phyloP scores from a whole-genome alignment of 2,113 vertebrate species.

The Peromyscus leucopus region DNA sequence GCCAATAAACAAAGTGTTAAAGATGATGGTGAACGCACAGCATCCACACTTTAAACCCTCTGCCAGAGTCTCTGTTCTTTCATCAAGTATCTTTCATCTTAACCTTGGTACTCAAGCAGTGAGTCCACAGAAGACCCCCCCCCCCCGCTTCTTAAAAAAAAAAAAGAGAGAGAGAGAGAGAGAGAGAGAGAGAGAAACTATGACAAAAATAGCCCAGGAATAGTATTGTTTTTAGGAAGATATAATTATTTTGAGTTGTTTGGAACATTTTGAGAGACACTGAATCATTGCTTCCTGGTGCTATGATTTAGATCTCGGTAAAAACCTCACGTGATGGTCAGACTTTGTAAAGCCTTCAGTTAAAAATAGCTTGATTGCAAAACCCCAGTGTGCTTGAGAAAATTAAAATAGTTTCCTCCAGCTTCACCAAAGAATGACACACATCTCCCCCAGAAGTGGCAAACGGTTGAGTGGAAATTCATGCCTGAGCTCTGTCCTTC shows the following conservation, averaged over 20 bases:
- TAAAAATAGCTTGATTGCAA: slow-evolving; percentile 81
- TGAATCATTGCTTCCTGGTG: slow-evolving; percentile 68
- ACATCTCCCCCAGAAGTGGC: slow-evolving; percentile 53
- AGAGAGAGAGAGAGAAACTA: neutral
- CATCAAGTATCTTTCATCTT: slow-evolving; percentile 1
- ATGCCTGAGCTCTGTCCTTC: slow-evolving; percentile 64
- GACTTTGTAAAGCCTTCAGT: slow-evolving; percentile 61
- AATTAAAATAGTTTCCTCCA: slow-evolving; percentile 80
- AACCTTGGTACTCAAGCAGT: neutral
- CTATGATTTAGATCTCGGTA: slow-evolving; percentile 56
- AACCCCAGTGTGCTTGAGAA: slow-evolving; percentile 57
- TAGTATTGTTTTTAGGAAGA: slow-evolving; percentile 58
- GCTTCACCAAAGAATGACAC: slow-evolving; percentile 56
- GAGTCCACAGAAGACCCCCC: neutral
- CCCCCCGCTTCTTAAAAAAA: neutral
- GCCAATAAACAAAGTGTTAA: slow-evolving; percentile 9
- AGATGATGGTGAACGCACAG: neutral
- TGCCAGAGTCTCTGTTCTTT: neutral
- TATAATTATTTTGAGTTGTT: slow-evolving; percentile 52
- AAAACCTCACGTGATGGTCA: slow-evolving; percentile 62
- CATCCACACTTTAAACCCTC: neutral
- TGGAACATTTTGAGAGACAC: neutral
- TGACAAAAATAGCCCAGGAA: slow-evolving; percentile 42
- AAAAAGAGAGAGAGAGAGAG: neutral
- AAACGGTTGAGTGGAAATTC: slow-evolving; percentile 37